These are phyloP conservation scores for Oryzias sinensis DNA, from an alignment of 2,797 vertebrate genomes.

Conservation along the genomic window DNA sequence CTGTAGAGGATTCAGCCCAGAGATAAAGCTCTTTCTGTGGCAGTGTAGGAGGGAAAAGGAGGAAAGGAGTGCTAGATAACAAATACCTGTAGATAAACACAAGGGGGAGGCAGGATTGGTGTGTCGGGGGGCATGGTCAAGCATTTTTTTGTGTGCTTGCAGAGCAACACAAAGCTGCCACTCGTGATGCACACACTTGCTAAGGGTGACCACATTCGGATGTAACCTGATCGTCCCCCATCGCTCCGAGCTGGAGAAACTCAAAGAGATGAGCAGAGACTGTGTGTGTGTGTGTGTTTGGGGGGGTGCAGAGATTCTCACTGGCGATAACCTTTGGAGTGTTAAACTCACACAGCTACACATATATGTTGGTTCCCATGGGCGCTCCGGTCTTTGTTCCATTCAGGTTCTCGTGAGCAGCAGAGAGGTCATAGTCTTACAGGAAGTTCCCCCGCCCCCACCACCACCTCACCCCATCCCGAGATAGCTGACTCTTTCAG, in stretches of 20 bases:
- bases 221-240: slow-evolving; percentile 77
- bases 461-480: background rate
- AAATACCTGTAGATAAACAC: slow-evolving; percentile 77
- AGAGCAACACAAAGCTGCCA: slow-evolving; percentile 57
- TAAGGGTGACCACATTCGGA: slow-evolving; percentile 57
- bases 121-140: slow-evolving; percentile 47
- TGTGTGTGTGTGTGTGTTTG: background rate
- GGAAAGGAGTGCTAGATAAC: slow-evolving; percentile 62
- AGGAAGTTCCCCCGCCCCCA: slow-evolving; percentile 60
- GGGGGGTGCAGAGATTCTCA: slow-evolving; percentile 67
- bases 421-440: slow-evolving; percentile 70
- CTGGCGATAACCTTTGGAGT: slow-evolving; percentile 83
- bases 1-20: slow-evolving; percentile 71
- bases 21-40: slow-evolving; percentile 76
- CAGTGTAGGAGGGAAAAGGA: slow-evolving; percentile 54
- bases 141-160: slow-evolving; percentile 76
- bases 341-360: slow-evolving; percentile 35
- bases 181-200: slow-evolving; percentile 50
- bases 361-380: slow-evolving; percentile 52
- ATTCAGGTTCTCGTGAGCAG: slow-evolving; percentile 39
- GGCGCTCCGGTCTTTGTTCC: slow-evolving; percentile 72
- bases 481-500: slow-evolving; percentile 63
- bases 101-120: too few species aligned
- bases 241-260: slow-evolving; percentile 64
- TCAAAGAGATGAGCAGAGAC: slow-evolving; percentile 80